Conservation (phyloP, 2,888 invertebrate genomes). For the Dolichopus griseipennis region DNA sequence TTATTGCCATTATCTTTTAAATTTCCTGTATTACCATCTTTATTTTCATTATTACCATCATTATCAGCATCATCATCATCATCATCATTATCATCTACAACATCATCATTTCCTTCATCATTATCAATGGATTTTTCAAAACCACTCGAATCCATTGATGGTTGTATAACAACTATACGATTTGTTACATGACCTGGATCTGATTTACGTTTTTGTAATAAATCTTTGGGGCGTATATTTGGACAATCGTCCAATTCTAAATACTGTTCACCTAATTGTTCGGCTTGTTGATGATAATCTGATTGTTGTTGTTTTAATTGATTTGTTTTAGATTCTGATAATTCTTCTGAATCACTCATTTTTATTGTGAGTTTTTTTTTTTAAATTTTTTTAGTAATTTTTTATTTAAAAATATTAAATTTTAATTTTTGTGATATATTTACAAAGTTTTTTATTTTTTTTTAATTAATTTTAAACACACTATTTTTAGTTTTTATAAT, state of each 20-base stretch:
- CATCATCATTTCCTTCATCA: slow-evolving; percentile 4
- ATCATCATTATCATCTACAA: slow-evolving; percentile 8
- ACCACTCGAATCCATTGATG: slow-evolving; percentile 2
- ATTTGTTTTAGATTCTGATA: background rate
- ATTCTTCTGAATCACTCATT: slow-evolving; percentile 9
- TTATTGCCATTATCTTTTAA: background rate
- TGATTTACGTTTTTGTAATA: slow-evolving; percentile 60
- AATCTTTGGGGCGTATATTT: slow-evolving; percentile 47
- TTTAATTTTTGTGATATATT: too few species aligned
- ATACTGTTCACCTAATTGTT: background rate
- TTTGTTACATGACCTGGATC: slow-evolving; percentile 48
- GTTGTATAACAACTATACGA: background rate
- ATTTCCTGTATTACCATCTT: background rate
- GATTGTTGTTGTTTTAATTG: background rate
- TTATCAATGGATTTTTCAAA: slow-evolving; percentile 12
- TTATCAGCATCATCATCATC: slow-evolving; percentile 8
- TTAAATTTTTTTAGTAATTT: too few species aligned
- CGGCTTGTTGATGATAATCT: background rate
- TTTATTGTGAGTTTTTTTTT: too few species aligned
- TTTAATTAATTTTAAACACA: too few species aligned
- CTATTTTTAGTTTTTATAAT: too few species aligned
- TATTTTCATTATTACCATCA: slow-evolving; percentile 9
- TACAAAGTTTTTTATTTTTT: too few species aligned
- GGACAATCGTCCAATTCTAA: background rate
- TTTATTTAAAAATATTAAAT: too few species aligned